Percentiles rank a stretch among this genome's conserved stretches.
Evolutionary conservation across 2,797 vertebrate species (phyloP).

Genomic region (Ispidina lecontei): DNA sequence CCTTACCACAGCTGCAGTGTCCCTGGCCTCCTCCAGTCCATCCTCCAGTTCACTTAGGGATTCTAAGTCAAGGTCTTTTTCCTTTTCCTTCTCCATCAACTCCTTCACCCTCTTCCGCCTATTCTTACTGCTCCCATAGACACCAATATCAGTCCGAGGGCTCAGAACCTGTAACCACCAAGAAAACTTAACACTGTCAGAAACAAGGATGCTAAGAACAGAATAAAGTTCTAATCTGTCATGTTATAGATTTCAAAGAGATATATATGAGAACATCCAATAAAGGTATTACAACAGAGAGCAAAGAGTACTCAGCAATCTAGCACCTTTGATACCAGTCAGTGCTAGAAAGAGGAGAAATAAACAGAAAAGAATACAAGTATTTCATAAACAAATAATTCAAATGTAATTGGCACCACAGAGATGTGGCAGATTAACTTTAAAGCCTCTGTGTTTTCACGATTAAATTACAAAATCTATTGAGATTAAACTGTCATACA

Average conservation of each 20-base stretch:
- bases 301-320: background rate
- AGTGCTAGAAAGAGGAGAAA: background rate
- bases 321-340: background rate
- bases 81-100: constrained; percentile 91
- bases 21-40: constrained; percentile 86
- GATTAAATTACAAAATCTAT: background rate
- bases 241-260: background rate
- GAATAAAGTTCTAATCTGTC: background rate
- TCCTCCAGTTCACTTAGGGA: constrained; percentile 91
- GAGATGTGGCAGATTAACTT: background rate
- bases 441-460: background rate
- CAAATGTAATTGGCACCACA: background rate
- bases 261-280: background rate
- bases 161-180: constrained; percentile 87
- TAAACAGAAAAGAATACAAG: background rate
- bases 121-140: constrained; percentile 95
- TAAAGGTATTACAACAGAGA: background rate
- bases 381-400: fast-evolving
- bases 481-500: background rate
- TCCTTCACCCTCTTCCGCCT: constrained; percentile 93
- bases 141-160: constrained; percentile 92
- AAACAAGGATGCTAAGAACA: background rate
- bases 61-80: constrained; percentile 89
- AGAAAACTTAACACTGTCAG: background rate
- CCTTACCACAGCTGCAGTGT: constrained; percentile 90